Conservation (phyloP, 2,888 invertebrate genomes). For the Hipparchia sbordonii region DNA sequence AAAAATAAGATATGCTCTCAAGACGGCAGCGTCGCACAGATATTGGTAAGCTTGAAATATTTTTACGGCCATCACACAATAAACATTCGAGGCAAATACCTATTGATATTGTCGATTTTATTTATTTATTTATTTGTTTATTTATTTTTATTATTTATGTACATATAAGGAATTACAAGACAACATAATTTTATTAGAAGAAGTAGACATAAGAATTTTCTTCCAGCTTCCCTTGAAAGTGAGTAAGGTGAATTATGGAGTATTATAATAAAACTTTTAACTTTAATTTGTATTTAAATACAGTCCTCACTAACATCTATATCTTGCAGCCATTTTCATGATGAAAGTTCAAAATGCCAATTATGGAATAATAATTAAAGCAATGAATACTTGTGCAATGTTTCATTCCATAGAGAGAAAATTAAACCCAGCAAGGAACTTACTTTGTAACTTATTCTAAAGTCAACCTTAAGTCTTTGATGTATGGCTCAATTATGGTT, state of each 20-base stretch:
- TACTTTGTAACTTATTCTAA: not conserved
- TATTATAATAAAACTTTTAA: no score
- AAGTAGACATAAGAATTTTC: no score
- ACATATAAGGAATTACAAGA: no score
- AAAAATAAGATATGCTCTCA: constrained; percentile 7
- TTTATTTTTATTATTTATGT: no score
- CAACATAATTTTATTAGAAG: no score
- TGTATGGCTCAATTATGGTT: not conserved
- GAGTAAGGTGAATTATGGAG: no score
- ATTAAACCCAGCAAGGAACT: constrained; percentile 1
- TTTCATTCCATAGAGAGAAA: constrained; percentile 12
- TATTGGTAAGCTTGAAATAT: constrained; percentile 4
- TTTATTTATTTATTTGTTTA: no score
- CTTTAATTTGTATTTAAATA: no score
- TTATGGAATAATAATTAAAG: not conserved
- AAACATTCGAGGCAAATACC: not conserved
- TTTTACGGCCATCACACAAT: constrained; percentile 13
- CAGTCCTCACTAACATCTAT: no score
- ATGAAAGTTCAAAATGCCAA: not conserved
- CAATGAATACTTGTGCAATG: constrained; percentile 7
- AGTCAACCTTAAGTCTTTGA: not conserved
- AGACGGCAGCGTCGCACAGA: constrained; percentile 4
- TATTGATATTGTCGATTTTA: constrained; percentile 1
- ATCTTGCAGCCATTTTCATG: not conserved
- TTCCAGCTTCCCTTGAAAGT: no score